Conservation (phyloP, 2,797 vertebrate genomes). For the Enteromius anoplus region DNA sequence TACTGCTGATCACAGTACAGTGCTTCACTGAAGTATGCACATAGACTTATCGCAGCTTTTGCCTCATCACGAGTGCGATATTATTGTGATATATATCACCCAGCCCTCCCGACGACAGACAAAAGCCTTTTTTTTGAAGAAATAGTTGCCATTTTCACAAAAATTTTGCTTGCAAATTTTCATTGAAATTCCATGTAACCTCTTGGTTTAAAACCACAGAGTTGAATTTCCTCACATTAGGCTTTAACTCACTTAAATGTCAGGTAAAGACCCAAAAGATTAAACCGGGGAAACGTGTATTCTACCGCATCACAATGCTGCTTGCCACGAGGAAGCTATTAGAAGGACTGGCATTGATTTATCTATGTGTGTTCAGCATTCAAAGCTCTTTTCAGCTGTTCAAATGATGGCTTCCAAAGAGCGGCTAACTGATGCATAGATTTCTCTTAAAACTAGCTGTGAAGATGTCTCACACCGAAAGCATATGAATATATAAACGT, state of each 20-base stretch:
- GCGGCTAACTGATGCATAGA: conserved; percentile 20
- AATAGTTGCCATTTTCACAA: no score
- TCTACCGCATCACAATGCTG: conserved; percentile 6
- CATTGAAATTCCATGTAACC: no score
- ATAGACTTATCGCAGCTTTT: no score
- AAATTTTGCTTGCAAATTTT: neutral
- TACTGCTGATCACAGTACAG: no score
- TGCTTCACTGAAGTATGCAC: no score
- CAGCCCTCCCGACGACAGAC: neutral
- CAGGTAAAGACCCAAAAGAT: conserved; percentile 8
- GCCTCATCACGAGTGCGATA: no score
- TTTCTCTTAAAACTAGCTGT: conserved; percentile 21
- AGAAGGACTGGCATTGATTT: conserved; percentile 47
- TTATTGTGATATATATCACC: no score
- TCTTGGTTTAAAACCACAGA: neutral
- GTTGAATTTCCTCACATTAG: neutral
- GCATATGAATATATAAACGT: conserved; percentile 4
- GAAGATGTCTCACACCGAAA: conserved; percentile 5
- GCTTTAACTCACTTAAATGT: neutral
- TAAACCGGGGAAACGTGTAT: neutral
- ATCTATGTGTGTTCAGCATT: conserved; percentile 13
- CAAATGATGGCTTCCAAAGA: conserved; percentile 17
- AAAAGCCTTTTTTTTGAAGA: no score
- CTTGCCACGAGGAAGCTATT: conserved; percentile 18
- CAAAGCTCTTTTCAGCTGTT: conserved; percentile 35